These are phyloP conservation scores for Rugalucina vietnamica DNA, from an alignment of 2,888 invertebrate species.

Conservation along the genomic window DNA sequence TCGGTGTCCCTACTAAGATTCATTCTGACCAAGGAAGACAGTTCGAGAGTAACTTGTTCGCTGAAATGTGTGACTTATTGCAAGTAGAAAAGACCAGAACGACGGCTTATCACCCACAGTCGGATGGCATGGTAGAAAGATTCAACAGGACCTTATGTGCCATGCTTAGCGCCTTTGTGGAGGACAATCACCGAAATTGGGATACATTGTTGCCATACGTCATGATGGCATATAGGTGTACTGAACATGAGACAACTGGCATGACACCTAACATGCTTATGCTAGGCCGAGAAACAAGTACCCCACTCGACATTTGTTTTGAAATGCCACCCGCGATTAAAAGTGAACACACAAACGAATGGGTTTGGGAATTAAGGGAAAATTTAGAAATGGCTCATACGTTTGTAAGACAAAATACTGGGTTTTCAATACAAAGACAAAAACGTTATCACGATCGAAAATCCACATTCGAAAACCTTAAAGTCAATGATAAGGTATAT, in stretches of 20 bases:
- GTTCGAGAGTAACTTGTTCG: background rate
- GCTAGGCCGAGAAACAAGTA: conserved; percentile 47
- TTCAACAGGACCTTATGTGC: conserved; percentile 41
- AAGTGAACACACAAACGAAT: conserved; percentile 22
- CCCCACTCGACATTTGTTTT: conserved; percentile 53
- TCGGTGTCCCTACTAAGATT: background rate
- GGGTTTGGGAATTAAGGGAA: conserved; percentile 56
- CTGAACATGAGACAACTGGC: conserved; percentile 52
- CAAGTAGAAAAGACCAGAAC: background rate
- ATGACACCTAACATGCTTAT: conserved; percentile 52
- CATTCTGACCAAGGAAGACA: conserved; percentile 3
- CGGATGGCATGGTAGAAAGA: conserved; percentile 15
- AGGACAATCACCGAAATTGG: conserved; percentile 44
- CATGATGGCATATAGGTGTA: conserved; percentile 55
- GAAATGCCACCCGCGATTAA: conserved; percentile 41
- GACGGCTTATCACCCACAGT: conserved; percentile 23
- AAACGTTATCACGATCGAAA: conserved; percentile 45
- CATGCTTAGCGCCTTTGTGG: conserved; percentile 52
- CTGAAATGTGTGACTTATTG: conserved; percentile 3
- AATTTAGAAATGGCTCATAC: conserved; percentile 37
- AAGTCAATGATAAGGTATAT: conserved; percentile 42
- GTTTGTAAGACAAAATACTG: conserved; percentile 26
- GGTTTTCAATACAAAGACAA: conserved; percentile 38
- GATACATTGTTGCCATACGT: conserved; percentile 39
- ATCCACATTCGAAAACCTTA: conserved; percentile 29